phyloP scores from a whole-genome alignment of 2,888 invertebrate species.

The Parnassius mnemosyne region DNA sequence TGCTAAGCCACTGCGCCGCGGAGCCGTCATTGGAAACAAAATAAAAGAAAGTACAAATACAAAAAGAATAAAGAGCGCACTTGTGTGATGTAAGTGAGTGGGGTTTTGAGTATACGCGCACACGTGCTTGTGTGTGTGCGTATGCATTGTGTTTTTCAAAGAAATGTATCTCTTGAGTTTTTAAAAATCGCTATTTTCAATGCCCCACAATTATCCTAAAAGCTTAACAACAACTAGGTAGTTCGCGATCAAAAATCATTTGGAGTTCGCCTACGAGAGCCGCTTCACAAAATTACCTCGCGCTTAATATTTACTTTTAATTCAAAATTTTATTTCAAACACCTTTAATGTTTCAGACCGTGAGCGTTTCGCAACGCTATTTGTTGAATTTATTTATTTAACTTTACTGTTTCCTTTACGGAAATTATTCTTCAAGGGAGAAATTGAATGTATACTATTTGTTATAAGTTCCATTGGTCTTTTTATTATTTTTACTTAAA shows the following conservation, averaged over 20 bases:
- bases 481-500: too few relatives aligned
- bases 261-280: conserved; percentile 60
- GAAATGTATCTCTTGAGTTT: neutral
- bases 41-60: too few relatives aligned
- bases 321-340: conserved; percentile 72
- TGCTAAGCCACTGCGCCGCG: too few relatives aligned
- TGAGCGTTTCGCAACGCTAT: conserved; percentile 28
- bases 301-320: conserved; percentile 76
- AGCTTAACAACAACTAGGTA: conserved; percentile 72
- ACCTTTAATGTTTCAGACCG: conserved; percentile 35
- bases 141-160: too few relatives aligned
- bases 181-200: conserved; percentile 26
- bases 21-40: too few relatives aligned
- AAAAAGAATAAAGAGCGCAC: too few relatives aligned
- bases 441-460: neutral
- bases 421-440: conserved; percentile 11
- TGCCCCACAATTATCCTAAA: conserved; percentile 53
- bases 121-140: too few relatives aligned
- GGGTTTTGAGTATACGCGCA: too few relatives aligned
- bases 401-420: conserved; percentile 19
- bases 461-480: too few relatives aligned
- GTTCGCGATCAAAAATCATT: conserved; percentile 75
- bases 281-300: conserved; percentile 62
- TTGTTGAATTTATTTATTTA: conserved; percentile 27
- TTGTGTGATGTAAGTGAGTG: too few relatives aligned